A percentile compares a stretch with the other conserved stretches of the same genome.
phyloP scores from a whole-genome alignment of 2,888 invertebrate genomes.

The Rugalucina vietnamica region DNA sequence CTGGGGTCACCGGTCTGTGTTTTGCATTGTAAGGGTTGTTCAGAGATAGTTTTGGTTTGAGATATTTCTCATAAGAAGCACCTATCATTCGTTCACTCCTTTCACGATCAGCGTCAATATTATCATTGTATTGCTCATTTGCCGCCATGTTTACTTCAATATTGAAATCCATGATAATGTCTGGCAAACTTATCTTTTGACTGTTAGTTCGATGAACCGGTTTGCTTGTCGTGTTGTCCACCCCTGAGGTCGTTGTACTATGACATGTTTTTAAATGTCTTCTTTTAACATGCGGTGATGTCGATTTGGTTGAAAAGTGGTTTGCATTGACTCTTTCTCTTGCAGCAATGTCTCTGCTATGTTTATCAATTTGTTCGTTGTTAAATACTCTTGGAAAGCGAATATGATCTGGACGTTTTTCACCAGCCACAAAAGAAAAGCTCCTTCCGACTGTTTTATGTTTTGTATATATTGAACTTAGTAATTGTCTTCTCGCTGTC shows the following conservation, averaged over 20 bases:
- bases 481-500: constrained; percentile 55
- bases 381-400: constrained; percentile 44
- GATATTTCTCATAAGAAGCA: constrained; percentile 56
- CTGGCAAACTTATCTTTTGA: constrained; percentile 61
- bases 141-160: constrained; percentile 33
- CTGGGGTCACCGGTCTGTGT: constrained; percentile 66
- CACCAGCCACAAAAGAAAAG: constrained; percentile 60
- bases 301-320: background rate
- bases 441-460: constrained; percentile 59
- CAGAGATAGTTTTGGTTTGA: constrained; percentile 34
- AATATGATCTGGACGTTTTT: constrained; percentile 40
- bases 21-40: constrained; percentile 45
- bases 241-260: background rate
- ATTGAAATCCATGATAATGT: constrained; percentile 66
- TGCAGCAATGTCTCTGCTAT: background rate
- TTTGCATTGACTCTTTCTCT: background rate
- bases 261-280: background rate
- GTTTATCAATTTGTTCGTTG: constrained; percentile 17
- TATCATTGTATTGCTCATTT: background rate
- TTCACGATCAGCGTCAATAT: constrained; percentile 21
- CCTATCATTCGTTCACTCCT: constrained; percentile 51
- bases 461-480: constrained; percentile 62
- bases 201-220: constrained; percentile 27
- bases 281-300: background rate
- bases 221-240: background rate